Conservation (phyloP, 2,888 invertebrate species). For the Perizoma affinitatum region DNA sequence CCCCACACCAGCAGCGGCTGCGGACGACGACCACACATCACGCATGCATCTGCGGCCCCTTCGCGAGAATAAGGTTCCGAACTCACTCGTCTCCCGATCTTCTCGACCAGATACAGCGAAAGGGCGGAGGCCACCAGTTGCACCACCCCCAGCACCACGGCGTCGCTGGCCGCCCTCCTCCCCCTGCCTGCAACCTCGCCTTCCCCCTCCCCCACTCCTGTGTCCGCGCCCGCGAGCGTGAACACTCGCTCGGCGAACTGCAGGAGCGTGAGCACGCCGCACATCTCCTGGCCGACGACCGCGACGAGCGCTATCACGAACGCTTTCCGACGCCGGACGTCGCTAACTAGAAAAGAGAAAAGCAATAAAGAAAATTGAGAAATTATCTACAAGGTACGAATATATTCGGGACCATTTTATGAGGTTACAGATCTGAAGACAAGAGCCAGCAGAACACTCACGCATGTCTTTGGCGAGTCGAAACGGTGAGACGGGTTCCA, state of each 20-base stretch:
- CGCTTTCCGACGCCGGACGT: conserved; percentile 55
- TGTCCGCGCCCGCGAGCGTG: conserved; percentile 46
- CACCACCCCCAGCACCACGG: conserved; percentile 40
- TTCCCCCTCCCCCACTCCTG: neutral
- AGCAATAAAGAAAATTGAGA: neutral
- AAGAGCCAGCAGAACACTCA: conserved; percentile 35
- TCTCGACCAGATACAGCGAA: conserved; percentile 62
- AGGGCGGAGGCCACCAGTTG: conserved; percentile 48
- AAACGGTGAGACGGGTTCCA: conserved; percentile 41
- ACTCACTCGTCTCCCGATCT: conserved; percentile 61
- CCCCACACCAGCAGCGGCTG: conserved; percentile 61
- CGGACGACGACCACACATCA: neutral
- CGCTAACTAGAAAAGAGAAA: conserved; percentile 49
- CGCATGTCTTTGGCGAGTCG: conserved; percentile 55
- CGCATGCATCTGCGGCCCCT: no score
- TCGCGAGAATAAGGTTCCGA: neutral
- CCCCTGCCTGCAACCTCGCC: neutral
- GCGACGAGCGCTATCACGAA: conserved; percentile 54
- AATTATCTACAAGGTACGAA: no score
- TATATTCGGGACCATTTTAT: no score
- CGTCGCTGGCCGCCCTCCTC: conserved; percentile 32
- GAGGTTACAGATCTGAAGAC: no score
- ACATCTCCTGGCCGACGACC: conserved; percentile 67
- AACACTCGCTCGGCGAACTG: conserved; percentile 72
- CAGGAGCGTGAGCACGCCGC: conserved; percentile 65